Conservation (phyloP, 2,113 vertebrate genomes). For the Marmota monax region DNA sequence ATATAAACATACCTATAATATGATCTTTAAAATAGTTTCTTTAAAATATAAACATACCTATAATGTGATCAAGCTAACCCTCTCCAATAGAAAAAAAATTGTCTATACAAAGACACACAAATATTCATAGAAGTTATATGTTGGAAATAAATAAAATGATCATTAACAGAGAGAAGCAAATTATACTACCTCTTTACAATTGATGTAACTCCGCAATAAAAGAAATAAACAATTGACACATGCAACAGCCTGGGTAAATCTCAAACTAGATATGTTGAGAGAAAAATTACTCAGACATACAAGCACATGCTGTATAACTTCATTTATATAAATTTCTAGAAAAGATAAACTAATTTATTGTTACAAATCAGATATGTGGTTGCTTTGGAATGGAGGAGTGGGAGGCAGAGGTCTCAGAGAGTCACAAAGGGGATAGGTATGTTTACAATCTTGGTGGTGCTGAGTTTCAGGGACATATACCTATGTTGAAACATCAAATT, state of each 20-base stretch:
- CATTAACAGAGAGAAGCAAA: neutral
- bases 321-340: neutral
- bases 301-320: neutral
- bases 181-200: neutral
- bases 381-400: neutral
- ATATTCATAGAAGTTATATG: neutral
- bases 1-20: no score
- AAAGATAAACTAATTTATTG: neutral
- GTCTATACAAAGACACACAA: neutral
- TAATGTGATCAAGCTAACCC: neutral
- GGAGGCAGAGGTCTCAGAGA: neutral
- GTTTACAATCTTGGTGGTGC: neutral
- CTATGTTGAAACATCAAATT: neutral
- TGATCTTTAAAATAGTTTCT: neutral
- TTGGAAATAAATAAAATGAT: neutral
- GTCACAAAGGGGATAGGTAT: neutral
- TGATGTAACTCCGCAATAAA: neutral
- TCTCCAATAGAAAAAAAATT: conserved; percentile 25
- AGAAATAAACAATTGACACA: neutral
- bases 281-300: neutral
- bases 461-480: neutral
- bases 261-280: neutral
- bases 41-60: neutral
- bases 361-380: neutral
- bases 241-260: neutral